Evolutionary conservation across 2,888 invertebrate species (phyloP).

Genomic region (Adineta ricciae): DNA sequence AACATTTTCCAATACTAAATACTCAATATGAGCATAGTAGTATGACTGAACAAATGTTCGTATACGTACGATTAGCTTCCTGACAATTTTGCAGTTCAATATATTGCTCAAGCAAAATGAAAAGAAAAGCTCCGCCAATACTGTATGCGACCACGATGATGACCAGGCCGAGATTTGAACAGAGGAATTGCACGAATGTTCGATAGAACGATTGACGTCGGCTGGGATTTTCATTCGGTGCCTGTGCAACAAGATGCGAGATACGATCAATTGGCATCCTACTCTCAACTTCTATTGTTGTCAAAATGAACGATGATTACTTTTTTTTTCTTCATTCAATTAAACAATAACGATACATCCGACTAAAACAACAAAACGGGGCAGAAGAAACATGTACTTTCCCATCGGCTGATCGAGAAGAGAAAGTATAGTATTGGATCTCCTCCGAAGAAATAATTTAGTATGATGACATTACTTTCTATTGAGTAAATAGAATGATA

Average conservation of each 20-base stretch:
- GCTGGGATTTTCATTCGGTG: neutral
- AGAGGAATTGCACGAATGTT: constrained; percentile 23
- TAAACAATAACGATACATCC: neutral
- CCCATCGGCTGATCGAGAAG: neutral
- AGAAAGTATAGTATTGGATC: no score
- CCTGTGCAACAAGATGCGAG: neutral
- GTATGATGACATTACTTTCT: neutral
- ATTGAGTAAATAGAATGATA: no score
- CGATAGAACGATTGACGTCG: neutral
- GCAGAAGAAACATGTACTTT: neutral
- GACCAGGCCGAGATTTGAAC: constrained; percentile 31
- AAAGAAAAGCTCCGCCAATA: constrained; percentile 34
- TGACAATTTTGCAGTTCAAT: constrained; percentile 41
- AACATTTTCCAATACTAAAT: neutral
- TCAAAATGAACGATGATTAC: no score
- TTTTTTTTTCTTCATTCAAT: neutral
- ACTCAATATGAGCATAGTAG: no score
- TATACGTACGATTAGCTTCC: constrained; percentile 21
- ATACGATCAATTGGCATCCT: neutral
- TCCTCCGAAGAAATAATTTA: neutral
- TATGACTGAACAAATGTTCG: no score
- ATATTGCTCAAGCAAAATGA: constrained; percentile 36
- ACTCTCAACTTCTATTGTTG: no score
- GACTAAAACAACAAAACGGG: neutral
- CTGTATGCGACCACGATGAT: constrained; percentile 27